Base-by-base conservation (phyloP, 2,113 vertebrate species). In the Chloebia gouldiae region DNA sequence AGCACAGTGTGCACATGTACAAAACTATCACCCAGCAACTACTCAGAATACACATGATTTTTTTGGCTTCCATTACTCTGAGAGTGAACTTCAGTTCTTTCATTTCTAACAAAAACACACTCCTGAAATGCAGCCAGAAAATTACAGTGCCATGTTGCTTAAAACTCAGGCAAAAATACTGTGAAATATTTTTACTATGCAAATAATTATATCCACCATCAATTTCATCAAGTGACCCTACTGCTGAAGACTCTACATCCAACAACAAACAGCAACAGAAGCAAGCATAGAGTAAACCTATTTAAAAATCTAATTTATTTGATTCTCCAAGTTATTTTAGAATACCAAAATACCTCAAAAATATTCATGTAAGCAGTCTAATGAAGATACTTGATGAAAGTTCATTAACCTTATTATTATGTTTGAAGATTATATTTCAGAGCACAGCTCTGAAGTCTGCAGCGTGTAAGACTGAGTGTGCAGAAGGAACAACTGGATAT, bases 111-210 rank as follows among this genome's bases (percentile, higher is more conserved):
- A 93, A 63, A 87, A 96, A 96, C 22, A 76, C 7, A 69, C 20
- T 80, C 45, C 60, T 93, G 75, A 95, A 95, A 90, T 1, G 18
- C 15, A 92, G 79, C 79, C 92, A 94, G 71, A 80, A 95, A 84
- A 93, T 78, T 51, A 86, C 27, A 71, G 50, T 50, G 90, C 86
- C 87, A 80, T 42, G 37, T 57, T 82, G 72, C 81, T 87, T 81
- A 87, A 95, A 95, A 72, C 35, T 72, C 70, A 57, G 56, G 64
- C 61, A 93, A 92, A 86, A 84, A 72, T 61, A 79, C 53, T 72
- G 66, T 60, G 78, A 87, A 95, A 57, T 91, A 86, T 69, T 96
- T 95, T 85, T 92, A 80, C 61, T 92, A 91, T 79, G 91, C 66
- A 93, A 94, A 89, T 91, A 79, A 85, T 93, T 69, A 28, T 25